A percentile compares a stretch with the other conserved stretches of the same genome.
phyloP scores from a whole-genome alignment of 2,888 invertebrate genomes.

The Elmis aenea region DNA sequence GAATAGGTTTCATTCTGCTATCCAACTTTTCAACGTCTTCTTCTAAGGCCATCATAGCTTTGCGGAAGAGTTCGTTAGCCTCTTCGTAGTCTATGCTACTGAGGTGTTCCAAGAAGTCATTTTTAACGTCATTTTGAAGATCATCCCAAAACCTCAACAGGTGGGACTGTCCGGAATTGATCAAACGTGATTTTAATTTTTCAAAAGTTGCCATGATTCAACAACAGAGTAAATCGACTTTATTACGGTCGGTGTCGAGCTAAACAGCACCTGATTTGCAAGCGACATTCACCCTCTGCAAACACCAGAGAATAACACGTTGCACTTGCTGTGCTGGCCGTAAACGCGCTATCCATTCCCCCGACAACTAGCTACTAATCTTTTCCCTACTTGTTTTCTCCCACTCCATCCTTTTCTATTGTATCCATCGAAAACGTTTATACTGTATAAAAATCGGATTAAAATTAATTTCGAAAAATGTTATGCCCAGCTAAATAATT shows the following conservation, averaged over 20 bases:
- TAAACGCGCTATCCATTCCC: conserved; percentile 24
- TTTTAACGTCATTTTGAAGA: conserved; percentile 18
- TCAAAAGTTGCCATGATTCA: conserved; percentile 12
- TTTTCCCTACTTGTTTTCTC: conserved; percentile 2
- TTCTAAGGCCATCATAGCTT: conserved; percentile 46
- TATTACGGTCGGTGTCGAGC: not conserved
- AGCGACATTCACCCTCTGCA: no score
- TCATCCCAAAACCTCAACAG: conserved; percentile 28
- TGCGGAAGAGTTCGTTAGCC: conserved; percentile 32
- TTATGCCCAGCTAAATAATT: no score
- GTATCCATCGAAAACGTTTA: no score
- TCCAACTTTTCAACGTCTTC: conserved; percentile 68
- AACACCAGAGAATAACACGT: no score
- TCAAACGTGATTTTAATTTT: conserved; percentile 14
- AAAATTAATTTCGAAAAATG: no score
- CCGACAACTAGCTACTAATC: conserved; percentile 14
- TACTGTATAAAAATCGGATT: no score
- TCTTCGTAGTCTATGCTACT: conserved; percentile 34
- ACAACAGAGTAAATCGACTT: not conserved
- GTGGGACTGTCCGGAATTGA: conserved; percentile 24
- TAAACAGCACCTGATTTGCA: no score
- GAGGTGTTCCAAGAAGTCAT: conserved; percentile 21
- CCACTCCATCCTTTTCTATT: conserved; percentile 6
- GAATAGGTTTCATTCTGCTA: conserved; percentile 77
- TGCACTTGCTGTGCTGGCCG: conserved; percentile 14